Conservation (phyloP, 2,888 invertebrate species). For the Drosophila diplacantha region DNA sequence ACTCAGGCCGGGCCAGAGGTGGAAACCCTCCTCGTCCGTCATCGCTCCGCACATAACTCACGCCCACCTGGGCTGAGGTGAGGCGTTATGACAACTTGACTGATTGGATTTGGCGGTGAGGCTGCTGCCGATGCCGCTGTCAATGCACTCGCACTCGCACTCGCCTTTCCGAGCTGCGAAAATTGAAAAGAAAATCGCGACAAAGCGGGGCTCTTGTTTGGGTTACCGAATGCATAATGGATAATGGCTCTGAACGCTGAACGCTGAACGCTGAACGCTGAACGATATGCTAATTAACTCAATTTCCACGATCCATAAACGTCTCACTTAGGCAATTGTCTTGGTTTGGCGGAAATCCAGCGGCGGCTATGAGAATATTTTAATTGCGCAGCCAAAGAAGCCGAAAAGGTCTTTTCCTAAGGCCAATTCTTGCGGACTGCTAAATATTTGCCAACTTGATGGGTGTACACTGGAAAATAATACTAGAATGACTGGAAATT, state of each 20-base stretch:
- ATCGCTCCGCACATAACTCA: conserved; percentile 35
- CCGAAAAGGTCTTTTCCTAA: conserved; percentile 39
- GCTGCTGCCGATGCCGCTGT: conserved; percentile 29
- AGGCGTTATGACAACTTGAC: conserved; percentile 45
- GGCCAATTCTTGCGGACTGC: conserved; percentile 48
- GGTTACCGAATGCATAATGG: conserved; percentile 29
- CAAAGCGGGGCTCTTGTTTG: conserved; percentile 8
- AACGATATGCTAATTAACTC: conserved; percentile 65
- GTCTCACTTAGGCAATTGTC: conserved; percentile 55
- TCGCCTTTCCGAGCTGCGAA: conserved; percentile 8
- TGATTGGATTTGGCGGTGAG: conserved; percentile 47
- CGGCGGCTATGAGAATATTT: conserved; percentile 58
- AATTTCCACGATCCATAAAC: conserved; percentile 70
- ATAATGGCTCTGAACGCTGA: conserved; percentile 16
- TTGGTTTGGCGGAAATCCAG: conserved; percentile 57
- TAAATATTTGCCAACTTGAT: conserved; percentile 41
- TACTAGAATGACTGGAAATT: background rate
- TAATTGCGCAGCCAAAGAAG: conserved; percentile 52
- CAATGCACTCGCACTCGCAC: conserved; percentile 45
- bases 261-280: conserved; percentile 10
- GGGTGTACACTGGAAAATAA: background rate
- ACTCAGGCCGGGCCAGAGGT: conserved; percentile 34
- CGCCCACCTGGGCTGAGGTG: conserved; percentile 19
- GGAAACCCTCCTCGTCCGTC: conserved; percentile 46
- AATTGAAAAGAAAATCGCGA: conserved; percentile 30